phyloP scores from a whole-genome alignment of 2,888 invertebrate genomes.

The Rhagophthalmus giganteus region DNA sequence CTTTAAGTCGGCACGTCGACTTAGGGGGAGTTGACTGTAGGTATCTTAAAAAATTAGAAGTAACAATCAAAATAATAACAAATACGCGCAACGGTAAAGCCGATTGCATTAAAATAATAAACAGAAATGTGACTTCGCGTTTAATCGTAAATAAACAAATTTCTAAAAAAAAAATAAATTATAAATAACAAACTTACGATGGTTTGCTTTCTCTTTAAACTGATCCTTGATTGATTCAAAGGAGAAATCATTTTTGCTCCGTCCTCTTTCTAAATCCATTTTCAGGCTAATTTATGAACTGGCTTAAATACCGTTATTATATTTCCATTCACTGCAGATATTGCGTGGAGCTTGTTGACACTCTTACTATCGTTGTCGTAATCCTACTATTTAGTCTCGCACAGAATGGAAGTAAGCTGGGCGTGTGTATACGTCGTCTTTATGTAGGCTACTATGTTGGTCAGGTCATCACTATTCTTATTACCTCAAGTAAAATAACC shows the following conservation, averaged over 20 bases:
- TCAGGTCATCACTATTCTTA: conserved; percentile 14
- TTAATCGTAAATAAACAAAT: background rate
- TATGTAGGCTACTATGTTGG: conserved; percentile 10
- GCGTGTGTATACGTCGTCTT: conserved; percentile 1
- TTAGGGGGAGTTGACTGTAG: no score
- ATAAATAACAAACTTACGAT: conserved; percentile 18
- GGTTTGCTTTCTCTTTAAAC: conserved; percentile 21
- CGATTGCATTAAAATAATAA: background rate
- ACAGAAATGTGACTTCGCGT: background rate
- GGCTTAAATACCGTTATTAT: background rate
- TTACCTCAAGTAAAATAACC: conserved; percentile 1
- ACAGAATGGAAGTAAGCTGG: conserved; percentile 1
- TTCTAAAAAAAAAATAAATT: background rate
- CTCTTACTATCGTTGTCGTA: conserved; percentile 10
- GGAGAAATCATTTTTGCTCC: conserved; percentile 8
- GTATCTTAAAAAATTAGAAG: no score
- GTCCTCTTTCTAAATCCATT: conserved; percentile 21
- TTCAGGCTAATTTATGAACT: background rate
- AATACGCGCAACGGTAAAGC: no score
- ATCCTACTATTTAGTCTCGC: conserved; percentile 1
- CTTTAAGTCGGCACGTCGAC: no score
- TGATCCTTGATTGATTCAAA: conserved; percentile 9
- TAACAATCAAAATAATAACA: no score
- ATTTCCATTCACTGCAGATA: conserved; percentile 2
- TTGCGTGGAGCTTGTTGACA: background rate